A percentile compares a stretch with the other conserved stretches of the same genome.
These are phyloP conservation scores for Ictalurus punctatus DNA, from an alignment of 2,113 vertebrate species.

Conservation along the genomic window DNA sequence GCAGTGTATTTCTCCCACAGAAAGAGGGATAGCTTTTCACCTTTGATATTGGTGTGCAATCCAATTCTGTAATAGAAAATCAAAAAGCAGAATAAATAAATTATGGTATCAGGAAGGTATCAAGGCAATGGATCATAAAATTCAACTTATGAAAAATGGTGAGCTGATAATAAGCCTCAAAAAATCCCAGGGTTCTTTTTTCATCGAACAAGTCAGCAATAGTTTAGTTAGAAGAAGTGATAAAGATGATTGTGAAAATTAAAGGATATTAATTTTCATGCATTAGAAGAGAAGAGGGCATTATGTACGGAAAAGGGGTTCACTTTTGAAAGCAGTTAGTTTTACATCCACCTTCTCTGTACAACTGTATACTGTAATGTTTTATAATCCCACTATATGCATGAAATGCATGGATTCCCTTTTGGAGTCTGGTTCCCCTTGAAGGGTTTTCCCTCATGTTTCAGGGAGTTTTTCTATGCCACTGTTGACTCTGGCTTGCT, in stretches of 20 bases:
- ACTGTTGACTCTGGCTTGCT: background rate
- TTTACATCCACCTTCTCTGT: background rate
- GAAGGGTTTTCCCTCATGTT: background rate
- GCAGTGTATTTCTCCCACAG: constrained; percentile 63
- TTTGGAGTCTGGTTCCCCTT: background rate
- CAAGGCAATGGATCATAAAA: background rate
- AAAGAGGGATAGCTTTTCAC: constrained; percentile 64
- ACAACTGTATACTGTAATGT: background rate
- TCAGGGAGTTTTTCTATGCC: background rate
- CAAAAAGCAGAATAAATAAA: constrained; percentile 28
- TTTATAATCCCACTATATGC: background rate
- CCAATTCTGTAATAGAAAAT: constrained; percentile 65
- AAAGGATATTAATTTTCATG: background rate
- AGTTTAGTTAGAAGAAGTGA: background rate
- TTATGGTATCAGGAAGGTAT: constrained; percentile 6
- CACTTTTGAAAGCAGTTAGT: background rate
- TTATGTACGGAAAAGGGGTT: background rate
- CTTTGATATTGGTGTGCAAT: constrained; percentile 64
- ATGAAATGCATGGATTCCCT: background rate
- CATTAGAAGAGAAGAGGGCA: too few relatives aligned
- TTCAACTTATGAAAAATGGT: constrained; percentile 8
- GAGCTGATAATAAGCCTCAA: background rate
- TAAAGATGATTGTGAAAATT: background rate
- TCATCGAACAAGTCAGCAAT: background rate
- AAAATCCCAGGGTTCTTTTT: background rate